Evolutionary conservation across 2,797 vertebrate species (phyloP), one percentile per base, ranked within the genome.

Genomic region (Lepus oiostolus): DNA sequence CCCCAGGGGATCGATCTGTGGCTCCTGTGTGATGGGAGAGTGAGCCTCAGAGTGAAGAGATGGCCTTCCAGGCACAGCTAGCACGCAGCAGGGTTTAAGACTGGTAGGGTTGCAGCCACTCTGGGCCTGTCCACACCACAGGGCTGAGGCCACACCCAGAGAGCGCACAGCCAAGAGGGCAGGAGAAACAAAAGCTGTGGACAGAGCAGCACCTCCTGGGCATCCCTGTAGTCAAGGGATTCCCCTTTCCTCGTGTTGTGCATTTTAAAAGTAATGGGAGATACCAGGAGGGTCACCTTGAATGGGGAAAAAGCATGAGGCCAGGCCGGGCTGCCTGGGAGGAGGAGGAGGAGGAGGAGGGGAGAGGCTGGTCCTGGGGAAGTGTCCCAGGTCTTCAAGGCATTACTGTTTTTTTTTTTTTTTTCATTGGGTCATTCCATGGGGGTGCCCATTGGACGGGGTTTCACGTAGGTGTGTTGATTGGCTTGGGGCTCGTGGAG

Each of bases 91-190:
- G 84, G 54, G 28, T 42, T 47, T 42, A 21, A 8, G 24, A 2
- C 1, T 0, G 38, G 9, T 6, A 47, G 42, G 42, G 42, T 7
- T 16, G 14, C 52, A 0, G 2, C 42, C 42, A 0, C 62, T 26
- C 35, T 3, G 63, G 50, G 26, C 70, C 38, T n/a, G 11, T 26
- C 47, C 26, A 4, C 13, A 21, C 9, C 28, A 32, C 5, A 7
- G 13, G 21, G 12, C 13, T 32, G 9, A 14, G 54, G 14, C 54
- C 3, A 4, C 50, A n/a, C 62, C 21, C 8, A 2, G 47, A 32
- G 17, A 67, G 19, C 28, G 32, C 16, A 16, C 24, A 79, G 22
- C 6, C 32, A 19, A 16, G 28, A 10, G 52, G 12, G 24, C 32
- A 52, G 19, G 82, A 80, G 30, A 82, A 24, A 42, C 80, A 42